phyloP scores from a whole-genome alignment of 2,888 invertebrate species.

The Parnassius smintheus region DNA sequence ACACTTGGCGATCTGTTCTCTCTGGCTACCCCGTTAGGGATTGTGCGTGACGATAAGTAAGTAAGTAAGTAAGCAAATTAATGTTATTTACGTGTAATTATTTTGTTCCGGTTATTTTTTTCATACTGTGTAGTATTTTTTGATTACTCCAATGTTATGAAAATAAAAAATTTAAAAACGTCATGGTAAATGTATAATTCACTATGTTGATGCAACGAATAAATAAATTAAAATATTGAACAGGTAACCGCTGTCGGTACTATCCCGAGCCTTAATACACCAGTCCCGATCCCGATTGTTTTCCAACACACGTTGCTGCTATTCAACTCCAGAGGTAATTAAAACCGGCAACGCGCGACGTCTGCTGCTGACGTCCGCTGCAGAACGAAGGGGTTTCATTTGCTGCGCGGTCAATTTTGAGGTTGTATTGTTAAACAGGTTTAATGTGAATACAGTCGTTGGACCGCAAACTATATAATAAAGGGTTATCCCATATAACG shows the following conservation, averaged over 20 bases:
- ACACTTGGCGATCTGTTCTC: no score
- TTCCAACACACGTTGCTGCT: conserved; percentile 2
- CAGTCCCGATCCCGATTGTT: background rate
- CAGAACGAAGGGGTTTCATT: background rate
- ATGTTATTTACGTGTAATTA: no score
- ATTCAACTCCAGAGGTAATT: conserved; percentile 12
- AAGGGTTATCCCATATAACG: no score
- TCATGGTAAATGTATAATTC: no score
- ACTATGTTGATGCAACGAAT: no score
- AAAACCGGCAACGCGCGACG: background rate
- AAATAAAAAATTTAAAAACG: no score
- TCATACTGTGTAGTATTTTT: no score
- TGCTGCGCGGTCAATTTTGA: background rate
- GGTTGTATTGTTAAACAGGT: conserved; percentile 1
- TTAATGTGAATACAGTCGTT: conserved; percentile 2
- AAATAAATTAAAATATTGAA: background rate
- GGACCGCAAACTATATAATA: background rate
- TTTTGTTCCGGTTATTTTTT: no score
- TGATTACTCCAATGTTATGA: no score
- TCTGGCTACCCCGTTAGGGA: no score
- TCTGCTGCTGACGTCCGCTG: background rate
- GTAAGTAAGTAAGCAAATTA: no score
- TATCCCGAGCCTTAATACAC: background rate
- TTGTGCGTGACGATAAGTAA: no score
- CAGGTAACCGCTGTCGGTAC: background rate